Conservation (phyloP, 2,888 invertebrate genomes). For the Formica aserva region DNA sequence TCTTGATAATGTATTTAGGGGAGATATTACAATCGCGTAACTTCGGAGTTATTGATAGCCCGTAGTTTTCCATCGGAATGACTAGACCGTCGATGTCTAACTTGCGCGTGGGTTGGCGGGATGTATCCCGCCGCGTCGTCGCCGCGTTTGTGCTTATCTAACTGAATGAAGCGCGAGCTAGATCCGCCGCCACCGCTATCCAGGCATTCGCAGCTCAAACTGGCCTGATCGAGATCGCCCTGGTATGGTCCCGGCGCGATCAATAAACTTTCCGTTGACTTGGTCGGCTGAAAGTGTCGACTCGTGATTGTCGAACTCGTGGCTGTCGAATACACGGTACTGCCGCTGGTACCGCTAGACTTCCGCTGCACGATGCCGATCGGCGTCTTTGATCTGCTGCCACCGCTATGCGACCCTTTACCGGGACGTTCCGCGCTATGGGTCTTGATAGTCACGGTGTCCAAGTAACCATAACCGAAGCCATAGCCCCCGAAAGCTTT, state of each 20-base stretch:
- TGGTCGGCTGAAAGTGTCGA: constrained; percentile 89
- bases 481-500: constrained; percentile 95
- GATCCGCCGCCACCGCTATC: constrained; percentile 80
- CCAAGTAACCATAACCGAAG: constrained; percentile 94
- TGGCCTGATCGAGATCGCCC: constrained; percentile 88
- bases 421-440: constrained; percentile 84
- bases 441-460: constrained; percentile 87
- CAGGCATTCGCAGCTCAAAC: constrained; percentile 91
- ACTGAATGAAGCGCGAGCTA: constrained; percentile 75
- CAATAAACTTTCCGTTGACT: constrained; percentile 93
- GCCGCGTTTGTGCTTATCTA: constrained; percentile 81
- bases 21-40: constrained; percentile 79
- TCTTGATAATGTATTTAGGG: constrained; percentile 42
- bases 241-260: constrained; percentile 89
- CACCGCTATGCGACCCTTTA: constrained; percentile 86
- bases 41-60: constrained; percentile 79
- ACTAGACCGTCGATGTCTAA: constrained; percentile 83
- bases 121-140: constrained; percentile 76
- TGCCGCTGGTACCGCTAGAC: constrained; percentile 82
- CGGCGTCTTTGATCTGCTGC: constrained; percentile 82
- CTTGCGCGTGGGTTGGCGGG: constrained; percentile 72
- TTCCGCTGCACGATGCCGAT: constrained; percentile 36
- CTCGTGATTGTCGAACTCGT: constrained; percentile 77
- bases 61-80: constrained; percentile 82
- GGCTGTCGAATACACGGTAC: constrained; percentile 78